Evolutionary conservation across 2,113 vertebrate genomes (phyloP), one percentile per base, ranked within the genome.

Genomic region (Phylloscopus trochiloides): DNA sequence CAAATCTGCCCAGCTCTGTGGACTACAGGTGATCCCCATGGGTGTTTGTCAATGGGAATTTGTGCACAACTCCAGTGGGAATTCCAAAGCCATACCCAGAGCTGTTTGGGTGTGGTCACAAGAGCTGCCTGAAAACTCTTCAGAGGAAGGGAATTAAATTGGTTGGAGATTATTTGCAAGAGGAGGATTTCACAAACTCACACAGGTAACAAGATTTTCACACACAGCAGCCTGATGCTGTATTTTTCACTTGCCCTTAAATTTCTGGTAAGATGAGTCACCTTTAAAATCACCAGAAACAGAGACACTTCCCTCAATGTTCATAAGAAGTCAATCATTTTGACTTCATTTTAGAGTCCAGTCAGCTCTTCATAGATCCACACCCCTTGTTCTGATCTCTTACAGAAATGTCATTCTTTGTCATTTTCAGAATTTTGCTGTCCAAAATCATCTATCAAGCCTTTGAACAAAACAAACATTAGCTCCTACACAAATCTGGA

Each of bases 1-100:
- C 88, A 97, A 93, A 90, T 88, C 92, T 90, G 52, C 76, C 50
- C 71, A 61, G 71, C n/a, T 61, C 50, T 34, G n/a, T 78, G 78
- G 38, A 38, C 65, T 57, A 14, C 58, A 58, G 62, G 18, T 84
- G 94, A 95, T 42, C 75, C 82, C 91, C 52, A 9, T 1, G 61
- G 43, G 78, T 84, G 61, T 86, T 50, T 81, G 84, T 13, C 67
- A 29, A 22, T 17, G 50, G 10, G 42, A 80, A 71, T 45, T 25
- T 6, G 5, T 26, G 34, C 42, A 9, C 55, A 83, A 18, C 50
- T 43, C 43, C 5, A 10, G 61, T 17, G 78, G 48, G 21, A n/a
- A 58, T 71, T 83, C 80, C 80, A 47, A 45, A 88, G 71, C 62
- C 38, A 17, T 31, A 20, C 9, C 61, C 12, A 72, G 42, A 68